A percentile compares a stretch with the other conserved stretches of the same genome.
These are phyloP conservation scores for Perca fluviatilis DNA, from an alignment of 2,113 vertebrate species.

Conservation along the genomic window DNA sequence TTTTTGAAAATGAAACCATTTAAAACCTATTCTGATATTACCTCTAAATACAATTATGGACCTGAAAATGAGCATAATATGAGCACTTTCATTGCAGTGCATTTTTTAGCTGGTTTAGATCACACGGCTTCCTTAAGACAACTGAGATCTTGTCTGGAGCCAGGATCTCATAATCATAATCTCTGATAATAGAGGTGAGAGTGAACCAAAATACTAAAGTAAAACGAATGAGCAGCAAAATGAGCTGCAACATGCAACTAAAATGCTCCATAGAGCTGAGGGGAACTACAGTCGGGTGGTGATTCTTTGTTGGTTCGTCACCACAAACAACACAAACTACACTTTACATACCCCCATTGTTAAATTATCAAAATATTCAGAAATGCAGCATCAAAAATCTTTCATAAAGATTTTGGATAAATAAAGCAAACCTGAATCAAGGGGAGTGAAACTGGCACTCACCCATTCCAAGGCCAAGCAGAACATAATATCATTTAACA, in stretches of 20 bases:
- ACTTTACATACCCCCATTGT: neutral
- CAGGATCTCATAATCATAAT: neutral
- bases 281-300: neutral
- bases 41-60: too few species aligned
- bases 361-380: slow-evolving; percentile 15
- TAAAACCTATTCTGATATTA: too few species aligned
- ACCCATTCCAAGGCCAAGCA: slow-evolving; percentile 30
- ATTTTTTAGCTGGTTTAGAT: too few species aligned
- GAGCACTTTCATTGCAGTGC: too few species aligned
- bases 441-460: slow-evolving; percentile 39
- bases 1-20: too few species aligned
- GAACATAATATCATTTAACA: slow-evolving; percentile 59
- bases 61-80: too few species aligned
- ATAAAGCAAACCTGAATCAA: slow-evolving; percentile 52
- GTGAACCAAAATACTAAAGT: neutral
- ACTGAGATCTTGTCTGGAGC: neutral
- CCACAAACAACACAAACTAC: neutral
- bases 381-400: neutral
- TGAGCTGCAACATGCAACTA: neutral
- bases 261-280: neutral
- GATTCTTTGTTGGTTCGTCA: neutral
- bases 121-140: neutral
- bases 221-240: neutral
- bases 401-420: slow-evolving; percentile 15
- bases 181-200: neutral